These are phyloP conservation scores for Calephelis perditalis DNA, from an alignment of 2,888 invertebrate species.

Conservation along the genomic window DNA sequence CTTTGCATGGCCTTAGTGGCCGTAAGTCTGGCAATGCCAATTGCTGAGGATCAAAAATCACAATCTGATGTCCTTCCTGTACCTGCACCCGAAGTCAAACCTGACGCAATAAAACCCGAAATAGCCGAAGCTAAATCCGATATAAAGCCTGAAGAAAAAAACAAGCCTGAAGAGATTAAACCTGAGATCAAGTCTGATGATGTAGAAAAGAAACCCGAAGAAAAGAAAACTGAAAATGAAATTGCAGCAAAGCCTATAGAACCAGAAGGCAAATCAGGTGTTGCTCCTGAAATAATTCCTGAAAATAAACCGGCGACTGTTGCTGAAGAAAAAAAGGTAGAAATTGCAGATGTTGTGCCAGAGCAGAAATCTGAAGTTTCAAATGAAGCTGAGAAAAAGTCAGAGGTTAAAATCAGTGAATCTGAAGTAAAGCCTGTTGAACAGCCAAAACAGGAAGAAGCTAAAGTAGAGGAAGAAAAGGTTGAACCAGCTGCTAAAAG, in stretches of 20 bases:
- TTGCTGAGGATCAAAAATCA: conserved; percentile 64
- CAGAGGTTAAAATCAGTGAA: conserved; percentile 40
- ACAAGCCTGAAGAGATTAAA: conserved; percentile 20
- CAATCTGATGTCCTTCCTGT: conserved; percentile 41
- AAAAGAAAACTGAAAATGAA: conserved; percentile 34
- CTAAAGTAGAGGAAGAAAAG: conserved; percentile 48
- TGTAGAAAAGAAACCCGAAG: conserved; percentile 34
- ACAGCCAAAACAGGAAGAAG: conserved; percentile 40
- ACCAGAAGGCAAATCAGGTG: conserved; percentile 33
- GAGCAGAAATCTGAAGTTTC: conserved; percentile 36
- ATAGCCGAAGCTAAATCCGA: conserved; percentile 25
- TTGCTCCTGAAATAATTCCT: conserved; percentile 21
- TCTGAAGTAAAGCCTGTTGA: conserved; percentile 34
- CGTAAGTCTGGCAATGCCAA: conserved; percentile 78
- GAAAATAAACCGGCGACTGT: conserved; percentile 34
- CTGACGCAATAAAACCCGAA: conserved; percentile 37
- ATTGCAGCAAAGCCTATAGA: conserved; percentile 30
- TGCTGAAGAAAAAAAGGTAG: conserved; percentile 33
- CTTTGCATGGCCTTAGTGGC: conserved; percentile 77
- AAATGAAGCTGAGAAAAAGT: conserved; percentile 33
- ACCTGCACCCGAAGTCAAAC: conserved; percentile 34
- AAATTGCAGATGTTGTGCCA: conserved; percentile 36
- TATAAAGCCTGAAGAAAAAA: conserved; percentile 34
- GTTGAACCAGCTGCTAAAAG: conserved; percentile 44
- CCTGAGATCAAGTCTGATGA: conserved; percentile 13